phyloP scores from a whole-genome alignment of 2,888 invertebrate genomes.

The Spisula solida region DNA sequence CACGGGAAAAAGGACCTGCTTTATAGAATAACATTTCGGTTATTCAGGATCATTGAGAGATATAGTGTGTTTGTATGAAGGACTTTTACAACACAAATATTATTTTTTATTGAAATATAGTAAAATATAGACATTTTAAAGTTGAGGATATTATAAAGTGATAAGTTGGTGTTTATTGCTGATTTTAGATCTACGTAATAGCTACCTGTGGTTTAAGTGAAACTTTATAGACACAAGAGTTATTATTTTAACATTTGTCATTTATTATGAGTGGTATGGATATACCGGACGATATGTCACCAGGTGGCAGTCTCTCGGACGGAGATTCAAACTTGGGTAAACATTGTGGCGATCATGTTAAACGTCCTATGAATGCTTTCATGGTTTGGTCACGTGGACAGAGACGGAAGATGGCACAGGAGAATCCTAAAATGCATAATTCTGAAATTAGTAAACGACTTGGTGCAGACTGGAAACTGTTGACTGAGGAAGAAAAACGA shows the following conservation, averaged over 20 bases:
- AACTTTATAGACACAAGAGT: background rate
- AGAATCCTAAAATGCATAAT: slow-evolving; percentile 99
- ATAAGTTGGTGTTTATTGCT: background rate
- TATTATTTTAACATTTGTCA: background rate
- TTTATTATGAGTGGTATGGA: slow-evolving; percentile 32
- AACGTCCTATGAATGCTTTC: slow-evolving; percentile 99
- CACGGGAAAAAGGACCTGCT: background rate
- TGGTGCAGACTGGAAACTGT: slow-evolving; percentile 99
- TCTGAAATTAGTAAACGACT: slow-evolving; percentile 98
- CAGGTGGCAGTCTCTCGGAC: slow-evolving; percentile 62
- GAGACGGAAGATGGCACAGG: slow-evolving; percentile 99
- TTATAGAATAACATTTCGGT: background rate
- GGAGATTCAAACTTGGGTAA: slow-evolving; percentile 56
- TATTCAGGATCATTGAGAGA: background rate
- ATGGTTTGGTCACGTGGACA: slow-evolving; percentile 99
- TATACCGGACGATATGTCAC: slow-evolving; percentile 66
- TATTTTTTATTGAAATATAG: background rate
- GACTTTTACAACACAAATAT: slow-evolving; percentile 6
- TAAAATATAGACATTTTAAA: background rate
- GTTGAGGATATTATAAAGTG: slow-evolving; percentile 4
- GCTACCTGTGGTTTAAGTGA: too few relatives aligned
- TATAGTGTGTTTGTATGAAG: background rate
- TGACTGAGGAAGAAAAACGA: slow-evolving; percentile 97
- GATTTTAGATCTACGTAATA: background rate
- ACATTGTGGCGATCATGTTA: slow-evolving; percentile 91